Conservation (phyloP, 2,113 vertebrate genomes). For the Paramormyrops kingsleyae region DNA sequence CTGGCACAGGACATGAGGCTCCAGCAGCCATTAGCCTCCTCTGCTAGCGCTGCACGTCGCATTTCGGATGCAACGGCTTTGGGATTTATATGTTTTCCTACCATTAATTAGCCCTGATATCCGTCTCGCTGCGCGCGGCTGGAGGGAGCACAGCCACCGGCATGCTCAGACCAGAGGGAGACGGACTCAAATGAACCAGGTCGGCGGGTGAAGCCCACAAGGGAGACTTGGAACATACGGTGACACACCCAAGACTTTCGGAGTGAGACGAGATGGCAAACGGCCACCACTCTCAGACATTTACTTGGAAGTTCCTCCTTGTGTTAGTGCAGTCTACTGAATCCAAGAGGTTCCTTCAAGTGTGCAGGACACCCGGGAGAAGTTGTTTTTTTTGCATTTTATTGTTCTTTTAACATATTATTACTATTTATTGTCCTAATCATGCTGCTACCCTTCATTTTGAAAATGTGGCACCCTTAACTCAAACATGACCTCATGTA, state of each 20-base stretch:
- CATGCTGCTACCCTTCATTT: background rate
- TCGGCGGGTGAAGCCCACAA: slow-evolving; percentile 35
- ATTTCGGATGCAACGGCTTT: slow-evolving; percentile 22
- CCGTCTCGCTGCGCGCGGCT: slow-evolving; percentile 21
- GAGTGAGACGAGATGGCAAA: slow-evolving; percentile 8
- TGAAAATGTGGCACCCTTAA: background rate
- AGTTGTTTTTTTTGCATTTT: background rate
- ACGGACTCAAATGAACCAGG: slow-evolving; percentile 18
- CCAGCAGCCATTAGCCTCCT: slow-evolving; percentile 33
- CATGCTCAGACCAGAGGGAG: slow-evolving; percentile 20
- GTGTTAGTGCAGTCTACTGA: background rate
- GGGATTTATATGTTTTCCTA: slow-evolving; percentile 33
- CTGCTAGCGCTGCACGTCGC: slow-evolving; percentile 37
- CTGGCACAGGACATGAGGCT: slow-evolving; percentile 27
- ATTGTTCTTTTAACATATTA: background rate
- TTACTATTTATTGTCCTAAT: slow-evolving; percentile 10
- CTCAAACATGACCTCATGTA: background rate
- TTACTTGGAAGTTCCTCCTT: background rate
- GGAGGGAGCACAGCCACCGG: slow-evolving; percentile 26
- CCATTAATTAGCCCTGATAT: slow-evolving; percentile 43
- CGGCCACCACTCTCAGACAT: background rate
- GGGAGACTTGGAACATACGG: background rate
- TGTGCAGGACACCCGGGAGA: background rate
- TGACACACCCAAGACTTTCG: slow-evolving; percentile 8
- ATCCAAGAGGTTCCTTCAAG: background rate